Evolutionary conservation across 2,113 vertebrate species (phyloP), one percentile per base, ranked within the genome.

Genomic region (Spermophilus dauricus): DNA sequence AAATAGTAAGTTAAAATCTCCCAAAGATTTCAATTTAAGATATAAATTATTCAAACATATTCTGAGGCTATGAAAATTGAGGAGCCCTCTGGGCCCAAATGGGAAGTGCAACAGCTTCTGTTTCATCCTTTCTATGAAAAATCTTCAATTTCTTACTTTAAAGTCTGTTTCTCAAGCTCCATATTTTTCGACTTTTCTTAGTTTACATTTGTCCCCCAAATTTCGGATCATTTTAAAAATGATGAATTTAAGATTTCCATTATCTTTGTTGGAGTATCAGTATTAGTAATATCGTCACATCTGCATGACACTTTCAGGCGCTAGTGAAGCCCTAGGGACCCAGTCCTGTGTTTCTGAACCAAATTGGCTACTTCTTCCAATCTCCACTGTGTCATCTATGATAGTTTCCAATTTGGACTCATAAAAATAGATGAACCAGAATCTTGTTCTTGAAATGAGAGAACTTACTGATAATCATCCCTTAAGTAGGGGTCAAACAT

Each of bases 361-460:
- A 67, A 63, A 85, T 73, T 34, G 5, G 88, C 14, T 34, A 24
- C 8, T 65, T 11, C 53, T 48, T 86, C 58, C 69, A 42, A 4
- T 34, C 76, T 73, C 30, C 30, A 14, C 2, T 92, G 20, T 90
- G 80, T 18, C 56, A 12, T 51, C 34, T 86, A 8, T 37, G 5
- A 20, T 34, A 75, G 63, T 85, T 76, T 45, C 45, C n/a, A 12
- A 8, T 39, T 72, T n/a, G 30, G 28, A 13, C 5, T 81, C 30
- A 87, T 81, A 72, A 88, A 88, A 86, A 85, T 28, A 90, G 24
- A 48, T 70, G 39, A 95, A 72, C 17, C 48, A 85, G 70, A 89
- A 83, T 91, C 69, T 76, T 39, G 30, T 77, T 81, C 88, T 84
- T 37, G 24, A 70, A 91, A 72, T 16, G n/a, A 94, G 42, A 70